A percentile compares a stretch with the other conserved stretches of the same genome.
phyloP scores from a whole-genome alignment of 2,113 vertebrate genomes.

The Raphicerus campestris region DNA sequence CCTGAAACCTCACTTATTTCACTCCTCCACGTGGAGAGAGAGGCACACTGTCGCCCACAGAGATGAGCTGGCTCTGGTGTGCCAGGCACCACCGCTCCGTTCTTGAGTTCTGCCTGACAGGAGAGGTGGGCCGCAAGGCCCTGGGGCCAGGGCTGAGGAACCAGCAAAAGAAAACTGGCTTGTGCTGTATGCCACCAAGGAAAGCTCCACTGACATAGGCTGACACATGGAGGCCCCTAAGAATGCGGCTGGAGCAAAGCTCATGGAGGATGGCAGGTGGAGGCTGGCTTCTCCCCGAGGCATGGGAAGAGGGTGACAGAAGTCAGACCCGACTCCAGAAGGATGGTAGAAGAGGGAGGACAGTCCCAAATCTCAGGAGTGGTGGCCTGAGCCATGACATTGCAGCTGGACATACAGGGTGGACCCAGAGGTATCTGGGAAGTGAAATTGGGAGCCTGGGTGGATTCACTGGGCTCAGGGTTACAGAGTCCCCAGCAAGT shows the following conservation, averaged over 20 bases:
- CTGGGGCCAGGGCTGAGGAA: background rate
- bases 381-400: background rate
- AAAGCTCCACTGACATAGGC: background rate
- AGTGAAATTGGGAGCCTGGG: background rate
- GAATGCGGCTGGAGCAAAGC: background rate
- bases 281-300: background rate
- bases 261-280: background rate
- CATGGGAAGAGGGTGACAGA: background rate
- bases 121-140: background rate
- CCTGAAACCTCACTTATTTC: background rate
- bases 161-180: background rate
- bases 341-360: too few species aligned
- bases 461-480: background rate
- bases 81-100: fast-evolving
- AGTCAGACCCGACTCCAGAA: background rate
- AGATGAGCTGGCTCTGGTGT: background rate
- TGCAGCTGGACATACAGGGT: background rate
- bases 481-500: background rate
- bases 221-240: background rate
- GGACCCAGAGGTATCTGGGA: background rate
- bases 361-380: too few species aligned
- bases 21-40: background rate
- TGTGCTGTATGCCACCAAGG: fast-evolving
- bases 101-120: background rate
- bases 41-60: background rate